Base-by-base conservation (phyloP, 2,113 vertebrate species). In the Alces alces region DNA sequence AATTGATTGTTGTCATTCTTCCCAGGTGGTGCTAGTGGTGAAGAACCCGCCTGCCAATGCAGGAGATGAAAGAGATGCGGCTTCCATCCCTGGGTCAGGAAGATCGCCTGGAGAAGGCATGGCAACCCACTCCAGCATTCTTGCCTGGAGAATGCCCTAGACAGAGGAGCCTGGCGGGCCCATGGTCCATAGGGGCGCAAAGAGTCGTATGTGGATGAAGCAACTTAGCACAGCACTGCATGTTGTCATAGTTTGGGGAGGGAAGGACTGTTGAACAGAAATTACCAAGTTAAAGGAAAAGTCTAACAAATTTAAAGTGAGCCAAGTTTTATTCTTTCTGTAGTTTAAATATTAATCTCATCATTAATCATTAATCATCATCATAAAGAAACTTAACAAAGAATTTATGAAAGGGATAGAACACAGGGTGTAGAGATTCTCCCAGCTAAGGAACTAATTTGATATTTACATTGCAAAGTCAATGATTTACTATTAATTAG, bases 311-410 rank as follows among this genome's bases (percentile, higher is more conserved):
- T 52, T 84, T 85, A 80, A 64, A 83, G 17, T 43, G 27, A 66
- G 33, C 6, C 36, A 86, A 43, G 52, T 85, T 93, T 84, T 36
- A 78, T 85, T 92, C 64, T 90, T 97, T 86, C 76, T 85, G 45
- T 91, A 54, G 23, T 89, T 93, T 57, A 79, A 66, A 57, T 64
- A 86, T 60, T 94, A 92, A 84, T 83, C n/a, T 91, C 36, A 54
- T n/a, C n/a, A n/a, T n/a, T n/a, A n/a, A n/a, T n/a, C n/a, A n/a
- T n/a, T n/a, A n/a, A n/a, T n/a, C 86, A 23, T 92, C 28, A 60
- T 93, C 64, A 61, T 82, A 96, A 87, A 84, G 55, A 91, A 85
- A 91, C 30, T 73, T 57, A 60, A 52, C 19, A 55, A 87, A 92
- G 76, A 88, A 52, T 50, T 64, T 43, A 43, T 54, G 28, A 88